Base-by-base conservation (phyloP, 1,140 invertebrate species). In the Scaptomyza graminum region DNA sequence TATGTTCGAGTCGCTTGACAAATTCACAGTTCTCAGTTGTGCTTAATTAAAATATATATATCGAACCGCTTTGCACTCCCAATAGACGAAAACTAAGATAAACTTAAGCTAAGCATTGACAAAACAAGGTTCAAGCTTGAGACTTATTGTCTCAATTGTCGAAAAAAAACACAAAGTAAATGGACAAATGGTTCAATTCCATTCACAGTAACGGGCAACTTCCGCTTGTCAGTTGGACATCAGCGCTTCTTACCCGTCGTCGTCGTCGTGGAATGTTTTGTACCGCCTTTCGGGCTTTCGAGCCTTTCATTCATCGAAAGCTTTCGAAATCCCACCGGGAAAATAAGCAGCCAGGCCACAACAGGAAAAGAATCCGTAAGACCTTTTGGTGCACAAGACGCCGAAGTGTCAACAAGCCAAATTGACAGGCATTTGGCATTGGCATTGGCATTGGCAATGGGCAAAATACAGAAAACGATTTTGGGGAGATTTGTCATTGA, bases 401-500 rank as follows among this genome's bases (percentile, higher is more conserved):
- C 63, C 78, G 76, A 88, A 88, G 79, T 88, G 83, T 82, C 83
- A 88, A 81, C 83, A 78, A 71, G 83, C 79, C 69, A 88, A 88
- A 87, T 88, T 88, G 83, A 88, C 83, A 88, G 73, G 60, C 69
- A 60, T 68, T 73, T 78, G 79, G 60, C 69, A 60, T 68, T 73
- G 83, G 79, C 77, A 85, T 3, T 31, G 28, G 28, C 28, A 60
- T 68, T 73, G 83, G 79, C 77, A 85, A 0, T 74, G 69, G 69
- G 82, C 71, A 83, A 72, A 85, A 56, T 22, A 22, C 72, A 71
- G 78, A 73, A 34, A 87, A 88, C 83, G 84, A 88, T 89, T 88
- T 88, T 88, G 83, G 83, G 83, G 83, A 88, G 83, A 88, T 88
- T 88, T 88, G 84, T 88, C 83, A 87, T 87, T 85, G 83, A 88